Evolutionary conservation across 2,888 invertebrate species (phyloP), one percentile per base, ranked within the genome.

Genomic region (Acleris laterana): DNA sequence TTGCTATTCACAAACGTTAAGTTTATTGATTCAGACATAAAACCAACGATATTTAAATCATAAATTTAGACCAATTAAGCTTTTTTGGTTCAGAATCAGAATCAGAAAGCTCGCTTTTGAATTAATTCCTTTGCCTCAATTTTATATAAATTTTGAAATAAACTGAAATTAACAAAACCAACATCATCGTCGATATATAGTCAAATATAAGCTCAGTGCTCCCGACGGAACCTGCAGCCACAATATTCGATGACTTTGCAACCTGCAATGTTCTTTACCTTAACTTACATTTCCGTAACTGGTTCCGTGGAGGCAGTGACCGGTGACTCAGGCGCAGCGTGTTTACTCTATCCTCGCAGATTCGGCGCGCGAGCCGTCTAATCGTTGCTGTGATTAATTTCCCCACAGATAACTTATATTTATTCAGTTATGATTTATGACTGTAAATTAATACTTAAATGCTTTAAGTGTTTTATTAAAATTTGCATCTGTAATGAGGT

Each of bases 261-360:
- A 73, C 74, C 77, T 76, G 74, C 69, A 70, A 70, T 71, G 76
- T 81, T 81, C 81, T 38, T 38, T 77, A 74, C 76, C 32, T 52
- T 53, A 65, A 61, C 57, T 32, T 62, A 56, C 57, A 77, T 80
- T 82, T 82, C 77, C 73, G 72, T 73, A 86, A 88, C 89, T 76
- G 86, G 89, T 89, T 88, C 79, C 73, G 68, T 73, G 71, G 61
- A 66, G 87, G 82, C 77, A 86, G 68, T 88, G 89, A 89, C 87
- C 90, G 72, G 77, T 89, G 89, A 90, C 68, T 90, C 88, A 90
- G 59, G 50, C 59, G 68, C 72, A 65, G 62, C 51, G 63, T 66
- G 48, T 89, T 88, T 88, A 86, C 87, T 69, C 75, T 67, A 82
- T 75, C 69, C 68, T 74, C 68, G 63, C 67, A 71, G 75, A 69